A percentile compares a stretch with the other conserved stretches of the same genome.
These are phyloP conservation scores for Mastacembelus armatus DNA, from an alignment of 2,797 vertebrate genomes.

Conservation along the genomic window DNA sequence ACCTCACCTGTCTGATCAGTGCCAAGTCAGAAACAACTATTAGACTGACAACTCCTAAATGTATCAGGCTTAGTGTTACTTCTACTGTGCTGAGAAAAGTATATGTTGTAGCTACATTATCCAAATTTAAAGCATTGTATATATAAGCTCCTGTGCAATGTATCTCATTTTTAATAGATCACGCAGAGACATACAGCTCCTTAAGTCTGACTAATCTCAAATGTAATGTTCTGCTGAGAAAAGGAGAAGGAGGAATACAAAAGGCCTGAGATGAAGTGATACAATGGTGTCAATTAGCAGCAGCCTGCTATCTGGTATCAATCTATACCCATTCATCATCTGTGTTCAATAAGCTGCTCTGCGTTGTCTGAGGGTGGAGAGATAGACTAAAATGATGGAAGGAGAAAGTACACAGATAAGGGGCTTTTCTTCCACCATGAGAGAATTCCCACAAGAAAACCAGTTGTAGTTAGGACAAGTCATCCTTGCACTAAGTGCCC, in stretches of 20 bases:
- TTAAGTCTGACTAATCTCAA: constrained; percentile 56
- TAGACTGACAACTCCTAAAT: constrained; percentile 2
- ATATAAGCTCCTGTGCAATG: constrained; percentile 29
- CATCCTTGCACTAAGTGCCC: constrained; percentile 9
- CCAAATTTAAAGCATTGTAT: neutral
- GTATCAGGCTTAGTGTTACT: constrained; percentile 11
- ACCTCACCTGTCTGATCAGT: constrained; percentile 14
- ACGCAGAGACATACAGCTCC: constrained; percentile 26
- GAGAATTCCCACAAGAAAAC: constrained; percentile 31
- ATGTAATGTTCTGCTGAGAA: constrained; percentile 54
- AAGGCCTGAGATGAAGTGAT: constrained; percentile 65
- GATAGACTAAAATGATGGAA: constrained; percentile 44
- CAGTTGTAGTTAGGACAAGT: constrained; percentile 28
- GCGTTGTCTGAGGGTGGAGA: constrained; percentile 44
- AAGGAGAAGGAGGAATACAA: constrained; percentile 52
- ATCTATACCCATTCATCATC: constrained; percentile 71
- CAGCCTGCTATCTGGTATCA: constrained; percentile 65
- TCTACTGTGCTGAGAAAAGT: neutral
- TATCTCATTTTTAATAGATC: constrained; percentile 64
- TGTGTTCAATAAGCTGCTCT: constrained; percentile 65
- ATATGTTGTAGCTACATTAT: neutral
- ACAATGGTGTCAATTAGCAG: constrained; percentile 68
- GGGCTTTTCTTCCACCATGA: constrained; percentile 22
- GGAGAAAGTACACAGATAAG: constrained; percentile 39
- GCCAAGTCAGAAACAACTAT: constrained; percentile 8